These are phyloP conservation scores for Epistrophella euchroma DNA, from an alignment of 2,888 invertebrate genomes.

Conservation along the genomic window DNA sequence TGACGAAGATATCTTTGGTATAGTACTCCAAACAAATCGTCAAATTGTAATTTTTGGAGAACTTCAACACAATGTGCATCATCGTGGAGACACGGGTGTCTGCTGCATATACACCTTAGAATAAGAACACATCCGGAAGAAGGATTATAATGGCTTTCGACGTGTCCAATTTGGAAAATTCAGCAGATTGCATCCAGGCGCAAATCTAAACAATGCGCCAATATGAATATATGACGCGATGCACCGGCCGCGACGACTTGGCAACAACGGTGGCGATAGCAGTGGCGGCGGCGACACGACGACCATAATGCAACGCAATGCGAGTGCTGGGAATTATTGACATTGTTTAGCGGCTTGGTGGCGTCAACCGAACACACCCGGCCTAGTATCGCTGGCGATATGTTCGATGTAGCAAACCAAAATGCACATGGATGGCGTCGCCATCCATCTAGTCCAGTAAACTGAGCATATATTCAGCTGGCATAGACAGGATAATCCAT, in stretches of 20 bases:
- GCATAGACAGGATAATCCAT: conserved; percentile 67
- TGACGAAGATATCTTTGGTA: conserved; percentile 40
- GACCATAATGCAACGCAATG: conserved; percentile 39
- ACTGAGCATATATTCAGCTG: conserved; percentile 35
- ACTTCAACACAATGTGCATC: conserved; percentile 1
- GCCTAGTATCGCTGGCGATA: conserved; percentile 77
- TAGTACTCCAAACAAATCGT: conserved; percentile 67
- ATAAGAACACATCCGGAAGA: conserved; percentile 49
- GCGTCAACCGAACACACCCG: conserved; percentile 64
- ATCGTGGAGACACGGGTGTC: background rate
- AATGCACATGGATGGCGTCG: conserved; percentile 77
- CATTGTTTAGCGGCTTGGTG: conserved; percentile 73
- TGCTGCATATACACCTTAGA: background rate
- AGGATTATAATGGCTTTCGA: conserved; percentile 70
- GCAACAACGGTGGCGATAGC: background rate
- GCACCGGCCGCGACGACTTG: too few relatives aligned
- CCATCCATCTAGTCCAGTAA: conserved; percentile 56
- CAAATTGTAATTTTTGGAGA: conserved; percentile 54
- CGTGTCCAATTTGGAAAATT: conserved; percentile 60
- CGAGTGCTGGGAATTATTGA: conserved; percentile 67
- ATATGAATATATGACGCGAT: conserved; percentile 36
- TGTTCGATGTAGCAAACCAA: conserved; percentile 77
- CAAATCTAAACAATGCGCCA: conserved; percentile 67
- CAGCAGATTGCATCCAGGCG: conserved; percentile 29
- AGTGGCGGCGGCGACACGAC: conserved; percentile 41